Evolutionary conservation across 2,113 vertebrate genomes (phyloP), one percentile per base, ranked within the genome.

Genomic region (Rhombomys opimus): DNA sequence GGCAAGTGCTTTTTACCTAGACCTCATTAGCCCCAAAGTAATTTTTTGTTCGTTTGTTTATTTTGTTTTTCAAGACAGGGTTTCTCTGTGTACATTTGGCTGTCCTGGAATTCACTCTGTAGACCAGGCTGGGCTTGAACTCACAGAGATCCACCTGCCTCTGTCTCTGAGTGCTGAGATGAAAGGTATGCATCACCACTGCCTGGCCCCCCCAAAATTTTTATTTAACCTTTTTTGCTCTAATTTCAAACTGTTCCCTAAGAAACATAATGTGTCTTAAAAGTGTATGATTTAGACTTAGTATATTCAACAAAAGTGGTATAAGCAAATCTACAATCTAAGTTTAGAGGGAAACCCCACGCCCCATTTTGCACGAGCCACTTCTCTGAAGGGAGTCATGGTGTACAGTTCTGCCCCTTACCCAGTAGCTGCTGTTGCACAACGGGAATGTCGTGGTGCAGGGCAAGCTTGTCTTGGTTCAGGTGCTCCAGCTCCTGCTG

Each of bases 351-450:
- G 70, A 89, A 88, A 86, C 1, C 25, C 72, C 38, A 67, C 0
- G 27, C 32, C 20, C 32, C 61, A n/a, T 46, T 23, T n/a, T 78
- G 52, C 23, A 22, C 14, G 30, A 68, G 38, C 72, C 92, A 59
- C 27, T 85, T 80, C 63, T 67, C 67, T 9, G 50, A 7, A 10
- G 65, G 81, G 2, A n/a, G 5, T 17, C 8, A n/a, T 22, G 54
- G 54, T 1, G 57, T 61, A 6, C 7, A 15, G 23, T 2, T 14
- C 2, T 4, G 52, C 52, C 41, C 90, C 90, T 5, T 93, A 99
- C 99, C 99, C 86, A 97, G 95, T 23, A 99, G 96, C 25, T 98
- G 96, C 67, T 97, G 97, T 78, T 98, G 98, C 76, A 96, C 50
- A 4, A 50, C 63, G 13, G 41, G 14, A 0, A 97, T 6, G 8